Evolutionary conservation across 2,113 vertebrate genomes (phyloP).

Genomic region (Chelonoidis abingdonii): DNA sequence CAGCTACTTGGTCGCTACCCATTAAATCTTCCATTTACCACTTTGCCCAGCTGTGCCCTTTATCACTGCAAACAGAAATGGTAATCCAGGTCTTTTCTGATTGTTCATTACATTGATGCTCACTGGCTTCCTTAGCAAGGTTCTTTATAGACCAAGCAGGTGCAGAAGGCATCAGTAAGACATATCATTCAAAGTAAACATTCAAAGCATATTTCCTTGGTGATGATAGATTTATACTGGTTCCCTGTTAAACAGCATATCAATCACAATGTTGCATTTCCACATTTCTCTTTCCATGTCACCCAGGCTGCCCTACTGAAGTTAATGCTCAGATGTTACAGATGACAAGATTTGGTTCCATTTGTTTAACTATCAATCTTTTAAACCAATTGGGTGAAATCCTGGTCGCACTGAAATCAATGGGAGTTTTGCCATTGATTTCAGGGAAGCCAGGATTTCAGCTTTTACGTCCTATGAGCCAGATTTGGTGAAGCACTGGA

Average conservation of each 20-base stretch:
- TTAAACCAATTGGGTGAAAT: neutral
- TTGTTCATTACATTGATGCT: neutral
- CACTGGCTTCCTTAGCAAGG: neutral
- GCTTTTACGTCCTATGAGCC: neutral
- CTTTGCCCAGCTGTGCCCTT: neutral
- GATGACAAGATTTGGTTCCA: neutral
- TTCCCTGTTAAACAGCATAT: neutral
- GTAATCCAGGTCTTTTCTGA: neutral
- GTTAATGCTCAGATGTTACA: neutral
- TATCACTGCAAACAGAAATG: neutral
- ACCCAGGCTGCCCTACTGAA: rapidly evolving
- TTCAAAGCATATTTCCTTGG: neutral
- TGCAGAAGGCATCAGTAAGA: slow-evolving; percentile 13
- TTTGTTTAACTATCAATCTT: neutral
- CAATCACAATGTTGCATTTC: neutral
- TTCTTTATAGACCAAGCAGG: neutral
- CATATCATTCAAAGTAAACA: slow-evolving; percentile 50
- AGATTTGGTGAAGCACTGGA: no score
- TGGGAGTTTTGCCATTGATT: neutral
- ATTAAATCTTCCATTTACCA: slow-evolving; percentile 37
- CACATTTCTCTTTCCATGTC: neutral
- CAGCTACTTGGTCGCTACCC: neutral
- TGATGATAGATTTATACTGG: slow-evolving; percentile 45
- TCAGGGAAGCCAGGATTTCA: neutral
- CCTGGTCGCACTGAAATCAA: neutral